Percentiles rank a stretch among this genome's conserved stretches.
These are phyloP conservation scores for Athripsodes cinereus DNA, from an alignment of 2,888 invertebrate species.

Conservation along the genomic window DNA sequence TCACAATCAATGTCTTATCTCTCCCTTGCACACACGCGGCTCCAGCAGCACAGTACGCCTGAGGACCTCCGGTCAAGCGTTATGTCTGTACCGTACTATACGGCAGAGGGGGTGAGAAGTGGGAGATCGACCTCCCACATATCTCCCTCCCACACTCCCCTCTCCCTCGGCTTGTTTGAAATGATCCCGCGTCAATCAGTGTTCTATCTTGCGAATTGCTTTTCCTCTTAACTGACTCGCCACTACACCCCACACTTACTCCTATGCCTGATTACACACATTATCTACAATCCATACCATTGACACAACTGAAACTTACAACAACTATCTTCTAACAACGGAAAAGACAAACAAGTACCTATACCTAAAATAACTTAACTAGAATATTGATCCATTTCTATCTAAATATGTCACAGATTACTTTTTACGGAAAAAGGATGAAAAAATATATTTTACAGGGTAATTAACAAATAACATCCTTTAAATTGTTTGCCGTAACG, in stretches of 20 bases:
- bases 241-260: not conserved
- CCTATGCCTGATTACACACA: too few species aligned
- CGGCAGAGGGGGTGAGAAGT: not conserved
- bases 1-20: slow-evolving; percentile 26
- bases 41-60: slow-evolving; percentile 7
- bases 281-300: too few species aligned
- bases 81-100: not conserved
- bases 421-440: too few species aligned
- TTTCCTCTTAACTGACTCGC: slow-evolving; percentile 6
- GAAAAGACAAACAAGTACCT: too few species aligned
- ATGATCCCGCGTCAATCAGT: slow-evolving; percentile 21
- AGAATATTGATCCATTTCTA: too few species aligned
- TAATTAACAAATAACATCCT: too few species aligned
- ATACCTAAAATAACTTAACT: too few species aligned
- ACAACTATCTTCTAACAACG: too few species aligned
- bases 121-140: not conserved
- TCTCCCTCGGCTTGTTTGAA: slow-evolving; percentile 5
- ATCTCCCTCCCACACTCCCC: not conserved
- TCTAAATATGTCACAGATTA: too few species aligned
- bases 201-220: slow-evolving; percentile 17
- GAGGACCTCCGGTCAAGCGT: slow-evolving; percentile 14
- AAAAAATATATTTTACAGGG: too few species aligned
- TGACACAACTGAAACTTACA: too few species aligned
- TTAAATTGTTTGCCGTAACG: too few species aligned
- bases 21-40: slow-evolving; percentile 24